phyloP scores from a whole-genome alignment of 2,797 vertebrate species.

The Eremophila alpestris region DNA sequence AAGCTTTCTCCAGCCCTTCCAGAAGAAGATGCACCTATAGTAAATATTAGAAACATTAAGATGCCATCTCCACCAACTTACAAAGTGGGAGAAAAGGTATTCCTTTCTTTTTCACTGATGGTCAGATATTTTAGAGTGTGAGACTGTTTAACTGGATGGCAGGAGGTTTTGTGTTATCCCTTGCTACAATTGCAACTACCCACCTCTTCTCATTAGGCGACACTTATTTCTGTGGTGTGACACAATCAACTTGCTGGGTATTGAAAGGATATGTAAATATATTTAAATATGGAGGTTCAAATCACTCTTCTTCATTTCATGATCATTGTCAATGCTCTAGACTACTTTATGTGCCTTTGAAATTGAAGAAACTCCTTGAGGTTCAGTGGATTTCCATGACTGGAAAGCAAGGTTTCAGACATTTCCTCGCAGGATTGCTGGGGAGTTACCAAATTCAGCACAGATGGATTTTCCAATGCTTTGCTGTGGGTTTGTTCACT shows the following conservation, averaged over 20 bases:
- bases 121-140: neutral
- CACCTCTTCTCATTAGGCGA: neutral
- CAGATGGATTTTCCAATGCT: neutral
- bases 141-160: neutral
- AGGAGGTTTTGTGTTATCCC: neutral
- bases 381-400: neutral
- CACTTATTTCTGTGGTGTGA: neutral
- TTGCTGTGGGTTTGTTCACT: neutral
- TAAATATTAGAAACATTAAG: slow-evolving; percentile 88
- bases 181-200: neutral
- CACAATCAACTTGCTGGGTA: neutral
- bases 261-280: neutral
- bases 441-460: neutral
- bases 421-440: neutral
- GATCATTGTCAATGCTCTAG: neutral
- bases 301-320: neutral
- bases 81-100: slow-evolving; percentile 93
- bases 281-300: neutral
- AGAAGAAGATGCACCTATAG: slow-evolving; percentile 84
- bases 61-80: slow-evolving; percentile 91
- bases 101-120: neutral
- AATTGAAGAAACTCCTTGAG: neutral
- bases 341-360: neutral
- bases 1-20: slow-evolving; percentile 86
- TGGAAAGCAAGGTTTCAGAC: neutral